Percentiles rank a stretch among this genome's conserved stretches.
phyloP scores from a whole-genome alignment of 2,113 vertebrate species.

The Diadophis punctatus region DNA sequence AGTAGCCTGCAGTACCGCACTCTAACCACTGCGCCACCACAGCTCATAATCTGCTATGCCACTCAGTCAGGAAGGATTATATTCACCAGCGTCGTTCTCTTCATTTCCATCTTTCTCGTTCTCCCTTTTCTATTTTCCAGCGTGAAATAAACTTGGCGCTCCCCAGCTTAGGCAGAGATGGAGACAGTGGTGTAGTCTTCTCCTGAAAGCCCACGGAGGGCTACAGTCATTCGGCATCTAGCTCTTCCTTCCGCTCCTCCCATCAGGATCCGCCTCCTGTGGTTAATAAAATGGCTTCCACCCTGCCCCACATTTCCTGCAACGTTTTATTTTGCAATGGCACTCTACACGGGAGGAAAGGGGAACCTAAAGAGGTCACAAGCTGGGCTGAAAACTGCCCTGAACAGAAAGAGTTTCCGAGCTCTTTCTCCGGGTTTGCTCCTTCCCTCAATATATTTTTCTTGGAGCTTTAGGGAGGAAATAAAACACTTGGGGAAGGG shows the following conservation, averaged over 20 bases:
- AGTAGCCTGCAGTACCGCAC: too few species aligned
- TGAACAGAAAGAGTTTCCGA: background rate
- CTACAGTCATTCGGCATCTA: background rate
- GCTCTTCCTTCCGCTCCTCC: background rate
- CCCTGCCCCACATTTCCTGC: constrained; percentile 12
- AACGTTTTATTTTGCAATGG: constrained; percentile 17
- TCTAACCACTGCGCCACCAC: too few species aligned
- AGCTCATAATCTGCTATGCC: background rate
- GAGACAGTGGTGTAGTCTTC: constrained; percentile 33
- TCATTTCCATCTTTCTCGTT: constrained; percentile 11
- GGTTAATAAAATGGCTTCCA: constrained; percentile 53
- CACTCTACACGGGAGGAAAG: background rate
- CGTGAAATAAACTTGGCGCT: constrained; percentile 42
- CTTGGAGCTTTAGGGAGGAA: background rate
- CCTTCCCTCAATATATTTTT: background rate
- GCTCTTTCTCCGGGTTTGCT: background rate
- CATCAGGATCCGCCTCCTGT: constrained; percentile 16
- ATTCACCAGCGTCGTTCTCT: constrained; percentile 30
- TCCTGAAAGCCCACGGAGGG: constrained; percentile 6
- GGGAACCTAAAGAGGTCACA: background rate
- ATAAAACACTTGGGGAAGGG: background rate
- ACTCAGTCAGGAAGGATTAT: constrained; percentile 1
- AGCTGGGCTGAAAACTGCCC: background rate
- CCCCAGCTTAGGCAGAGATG: constrained; percentile 49
- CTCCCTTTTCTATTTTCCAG: constrained; percentile 60